Percentiles rank a stretch among this genome's conserved stretches.
Evolutionary conservation across 2,797 vertebrate genomes (phyloP).

Genomic region (Forpus xanthops): DNA sequence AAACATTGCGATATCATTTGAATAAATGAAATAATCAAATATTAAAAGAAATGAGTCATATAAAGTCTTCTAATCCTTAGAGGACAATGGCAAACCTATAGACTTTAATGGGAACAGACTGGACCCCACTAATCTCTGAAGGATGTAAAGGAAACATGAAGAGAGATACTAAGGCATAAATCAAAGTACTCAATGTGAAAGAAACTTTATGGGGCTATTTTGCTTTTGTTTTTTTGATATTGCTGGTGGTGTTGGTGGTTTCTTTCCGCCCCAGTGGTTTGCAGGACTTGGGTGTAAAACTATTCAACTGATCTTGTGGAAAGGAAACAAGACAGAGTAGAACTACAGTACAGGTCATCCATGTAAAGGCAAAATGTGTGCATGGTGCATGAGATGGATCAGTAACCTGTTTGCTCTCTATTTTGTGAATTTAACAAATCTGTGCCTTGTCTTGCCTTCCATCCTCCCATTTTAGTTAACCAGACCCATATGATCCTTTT

Average conservation of each 20-base stretch:
- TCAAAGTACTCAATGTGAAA: neutral
- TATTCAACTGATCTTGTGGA: neutral
- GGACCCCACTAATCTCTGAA: neutral
- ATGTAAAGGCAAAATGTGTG: neutral
- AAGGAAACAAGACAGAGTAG: neutral
- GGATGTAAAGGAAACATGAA: neutral
- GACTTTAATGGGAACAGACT: neutral
- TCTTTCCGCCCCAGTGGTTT: neutral
- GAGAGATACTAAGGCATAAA: neutral
- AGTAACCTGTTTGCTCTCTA: neutral
- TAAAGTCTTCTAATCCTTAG: neutral
- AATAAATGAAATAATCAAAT: neutral
- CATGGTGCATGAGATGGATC: neutral
- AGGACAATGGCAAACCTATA: neutral
- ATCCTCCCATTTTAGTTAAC: neutral
- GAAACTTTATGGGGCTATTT: neutral
- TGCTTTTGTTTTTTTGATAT: neutral
- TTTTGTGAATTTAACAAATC: neutral
- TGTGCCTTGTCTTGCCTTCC: neutral
- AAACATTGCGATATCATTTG: neutral
- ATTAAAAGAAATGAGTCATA: neutral
- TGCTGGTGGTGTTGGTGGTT: neutral
- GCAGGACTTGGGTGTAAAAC: neutral
- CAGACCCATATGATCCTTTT: neutral
- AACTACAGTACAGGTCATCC: neutral